These are phyloP conservation scores for Plebejus anna DNA, from an alignment of 2,888 invertebrate species.

Conservation along the genomic window DNA sequence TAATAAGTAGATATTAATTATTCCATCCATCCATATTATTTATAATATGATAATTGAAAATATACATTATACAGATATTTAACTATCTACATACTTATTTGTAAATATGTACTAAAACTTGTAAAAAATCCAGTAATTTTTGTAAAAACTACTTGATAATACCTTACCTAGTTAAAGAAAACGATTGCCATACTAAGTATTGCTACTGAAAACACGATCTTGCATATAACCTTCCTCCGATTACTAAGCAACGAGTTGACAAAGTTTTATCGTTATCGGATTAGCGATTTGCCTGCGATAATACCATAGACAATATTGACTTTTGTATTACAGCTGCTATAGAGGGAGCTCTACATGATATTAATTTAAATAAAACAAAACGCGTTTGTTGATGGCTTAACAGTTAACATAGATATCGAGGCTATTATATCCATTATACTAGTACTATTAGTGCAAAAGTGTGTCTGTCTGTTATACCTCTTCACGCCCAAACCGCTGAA, in stretches of 20 bases:
- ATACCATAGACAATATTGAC: constrained; percentile 11
- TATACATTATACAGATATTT: no score
- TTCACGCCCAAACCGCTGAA: no score
- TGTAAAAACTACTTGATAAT: no score
- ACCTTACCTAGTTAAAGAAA: neutral
- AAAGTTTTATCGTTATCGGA: constrained; percentile 30
- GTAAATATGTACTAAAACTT: no score
- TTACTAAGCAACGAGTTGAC: constrained; percentile 56
- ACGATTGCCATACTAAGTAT: constrained; percentile 19
- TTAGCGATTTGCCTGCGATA: constrained; percentile 26
- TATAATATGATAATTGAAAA: no score
- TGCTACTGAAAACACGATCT: constrained; percentile 31
- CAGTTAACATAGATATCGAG: neutral
- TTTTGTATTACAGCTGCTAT: constrained; percentile 4
- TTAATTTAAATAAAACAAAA: neutral
- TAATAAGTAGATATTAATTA: no score
- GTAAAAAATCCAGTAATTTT: no score
- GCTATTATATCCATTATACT: no score
- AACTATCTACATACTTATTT: no score
- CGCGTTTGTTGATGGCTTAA: neutral
- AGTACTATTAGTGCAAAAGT: no score
- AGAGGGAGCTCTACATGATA: neutral
- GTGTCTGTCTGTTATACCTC: no score
- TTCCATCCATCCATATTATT: no score
- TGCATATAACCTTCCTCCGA: constrained; percentile 46